phyloP scores from a whole-genome alignment of 2,113 vertebrate genomes.

The Gallinago undulata region DNA sequence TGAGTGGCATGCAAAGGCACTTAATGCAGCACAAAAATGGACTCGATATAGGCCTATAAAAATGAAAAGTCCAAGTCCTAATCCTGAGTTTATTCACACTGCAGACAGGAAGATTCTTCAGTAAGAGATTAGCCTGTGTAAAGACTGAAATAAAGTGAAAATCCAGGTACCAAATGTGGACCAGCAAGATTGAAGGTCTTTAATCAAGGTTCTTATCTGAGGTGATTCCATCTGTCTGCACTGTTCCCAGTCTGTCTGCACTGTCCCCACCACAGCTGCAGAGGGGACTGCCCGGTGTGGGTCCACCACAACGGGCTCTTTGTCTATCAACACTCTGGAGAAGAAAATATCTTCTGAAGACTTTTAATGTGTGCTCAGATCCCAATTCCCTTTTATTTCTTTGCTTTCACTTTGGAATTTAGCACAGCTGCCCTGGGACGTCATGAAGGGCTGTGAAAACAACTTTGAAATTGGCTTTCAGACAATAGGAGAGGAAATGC shows the following conservation, averaged over 20 bases:
- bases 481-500: slow-evolving; percentile 53
- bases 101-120: neutral
- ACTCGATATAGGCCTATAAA: neutral
- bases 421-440: slow-evolving; percentile 43
- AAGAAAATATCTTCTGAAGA: neutral
- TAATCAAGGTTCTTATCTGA: neutral
- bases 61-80: neutral
- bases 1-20: neutral
- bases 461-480: slow-evolving; percentile 46
- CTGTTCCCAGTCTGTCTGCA: neutral
- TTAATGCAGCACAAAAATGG: neutral
- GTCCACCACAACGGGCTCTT: neutral
- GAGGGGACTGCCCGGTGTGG: neutral
- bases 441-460: neutral
- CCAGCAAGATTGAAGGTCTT: neutral
- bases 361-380: neutral
- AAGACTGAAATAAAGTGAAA: neutral
- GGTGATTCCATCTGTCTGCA: neutral
- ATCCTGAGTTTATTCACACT: neutral
- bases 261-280: neutral
- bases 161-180: neutral
- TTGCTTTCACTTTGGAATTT: neutral
- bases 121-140: neutral
- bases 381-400: neutral
- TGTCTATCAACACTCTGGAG: neutral